Evolutionary conservation across 64 coral and sea anemone species (phyloP).

Genomic region (Hydrozoanthus tunicans): DNA sequence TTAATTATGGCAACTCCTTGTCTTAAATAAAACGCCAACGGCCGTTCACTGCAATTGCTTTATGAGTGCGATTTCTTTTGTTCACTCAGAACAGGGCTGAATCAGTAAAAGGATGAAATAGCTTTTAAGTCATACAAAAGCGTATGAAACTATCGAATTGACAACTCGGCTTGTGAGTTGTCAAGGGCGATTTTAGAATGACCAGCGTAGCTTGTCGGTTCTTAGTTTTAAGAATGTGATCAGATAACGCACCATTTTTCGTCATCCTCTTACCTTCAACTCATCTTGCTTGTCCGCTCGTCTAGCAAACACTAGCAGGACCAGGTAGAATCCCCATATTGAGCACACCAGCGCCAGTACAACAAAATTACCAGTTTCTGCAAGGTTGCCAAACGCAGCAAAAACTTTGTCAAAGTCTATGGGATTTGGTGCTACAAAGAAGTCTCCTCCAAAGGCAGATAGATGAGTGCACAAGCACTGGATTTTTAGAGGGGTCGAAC

Average conservation of each 20-base stretch:
- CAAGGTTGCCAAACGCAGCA: slow-evolving; percentile 21
- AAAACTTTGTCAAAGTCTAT: slow-evolving; percentile 43
- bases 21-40: too few relatives aligned
- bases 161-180: too few relatives aligned
- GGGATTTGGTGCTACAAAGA: slow-evolving; percentile 29
- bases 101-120: too few relatives aligned
- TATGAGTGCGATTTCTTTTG: too few relatives aligned
- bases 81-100: too few relatives aligned
- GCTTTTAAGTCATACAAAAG: too few relatives aligned
- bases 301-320: neutral
- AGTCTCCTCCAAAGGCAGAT: slow-evolving; percentile 36
- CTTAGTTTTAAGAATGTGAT: neutral
- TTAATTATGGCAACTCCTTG: too few relatives aligned
- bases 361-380: slow-evolving; percentile 19
- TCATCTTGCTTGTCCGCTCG: slow-evolving; percentile 13
- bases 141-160: too few relatives aligned
- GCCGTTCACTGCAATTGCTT: too few relatives aligned
- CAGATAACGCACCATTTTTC: neutral
- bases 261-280: neutral
- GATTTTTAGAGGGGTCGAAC: neutral
- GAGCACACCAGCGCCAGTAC: slow-evolving; percentile 14
- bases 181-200: neutral
- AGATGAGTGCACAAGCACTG: slow-evolving; percentile 24
- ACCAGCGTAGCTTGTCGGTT: neutral
- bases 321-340: neutral